A percentile compares a stretch with the other conserved stretches of the same genome.
Conservation (phyloP, 2,113 vertebrate species). For the Speoplatyrhinus poulsoni region DNA sequence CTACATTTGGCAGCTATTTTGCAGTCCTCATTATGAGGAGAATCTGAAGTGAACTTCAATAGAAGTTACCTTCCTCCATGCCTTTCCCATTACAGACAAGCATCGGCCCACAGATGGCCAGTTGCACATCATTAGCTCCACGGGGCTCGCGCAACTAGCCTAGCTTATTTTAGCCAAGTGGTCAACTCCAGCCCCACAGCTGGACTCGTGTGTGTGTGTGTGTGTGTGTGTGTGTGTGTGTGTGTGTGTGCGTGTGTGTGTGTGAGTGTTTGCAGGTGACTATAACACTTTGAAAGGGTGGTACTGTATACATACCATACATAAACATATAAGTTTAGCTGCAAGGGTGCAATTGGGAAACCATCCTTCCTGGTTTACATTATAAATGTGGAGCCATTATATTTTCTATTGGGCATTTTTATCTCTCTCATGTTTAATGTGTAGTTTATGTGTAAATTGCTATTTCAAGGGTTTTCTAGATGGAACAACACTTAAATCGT, state of each 20-base stretch:
- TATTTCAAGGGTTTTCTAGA: background rate
- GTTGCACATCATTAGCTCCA: conserved; percentile 66
- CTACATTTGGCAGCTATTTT: conserved; percentile 25
- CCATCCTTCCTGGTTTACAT: too few relatives aligned
- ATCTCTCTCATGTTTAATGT: too few relatives aligned
- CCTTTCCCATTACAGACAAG: conserved; percentile 32
- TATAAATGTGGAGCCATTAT: too few relatives aligned
- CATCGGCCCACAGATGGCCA: conserved; percentile 65
- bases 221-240: background rate
- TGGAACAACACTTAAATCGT: background rate
- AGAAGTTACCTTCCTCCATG: conserved; percentile 35
- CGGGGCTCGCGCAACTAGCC: conserved; percentile 31
- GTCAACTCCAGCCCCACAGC: conserved; percentile 55
- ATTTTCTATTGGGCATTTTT: too few relatives aligned
- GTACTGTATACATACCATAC: too few relatives aligned
- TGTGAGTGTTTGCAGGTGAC: conserved; percentile 1
- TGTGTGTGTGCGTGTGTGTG: background rate
- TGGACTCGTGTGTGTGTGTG: conserved; percentile 34
- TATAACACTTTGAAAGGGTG: background rate
- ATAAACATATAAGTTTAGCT: too few relatives aligned
- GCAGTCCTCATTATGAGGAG: conserved; percentile 32
- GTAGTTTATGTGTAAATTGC: background rate
- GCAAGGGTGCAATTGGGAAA: too few relatives aligned
- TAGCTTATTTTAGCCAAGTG: conserved; percentile 41
- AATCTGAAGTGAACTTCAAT: conserved; percentile 50